Evolutionary conservation across 2,113 vertebrate species (phyloP).

Genomic region (Corythaixoides concolor): DNA sequence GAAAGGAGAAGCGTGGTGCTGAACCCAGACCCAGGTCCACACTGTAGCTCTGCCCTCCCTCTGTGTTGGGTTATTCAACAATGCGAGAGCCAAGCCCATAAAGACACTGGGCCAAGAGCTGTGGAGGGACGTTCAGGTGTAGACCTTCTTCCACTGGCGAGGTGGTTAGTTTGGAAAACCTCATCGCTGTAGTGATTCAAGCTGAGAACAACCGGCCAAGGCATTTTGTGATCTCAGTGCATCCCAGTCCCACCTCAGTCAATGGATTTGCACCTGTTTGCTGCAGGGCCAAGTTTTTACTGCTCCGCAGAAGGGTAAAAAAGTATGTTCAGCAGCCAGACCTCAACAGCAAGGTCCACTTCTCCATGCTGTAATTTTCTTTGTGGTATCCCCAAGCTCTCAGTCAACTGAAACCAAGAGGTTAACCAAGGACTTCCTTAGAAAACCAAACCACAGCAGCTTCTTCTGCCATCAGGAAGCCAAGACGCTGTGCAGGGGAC

Average conservation of each 20-base stretch:
- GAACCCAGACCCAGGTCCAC: background rate
- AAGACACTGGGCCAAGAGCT: background rate
- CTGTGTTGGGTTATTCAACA: background rate
- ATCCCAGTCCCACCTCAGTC: background rate
- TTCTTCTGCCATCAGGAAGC: background rate
- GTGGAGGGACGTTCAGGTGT: accelerated
- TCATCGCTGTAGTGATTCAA: background rate
- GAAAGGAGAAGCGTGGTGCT: background rate
- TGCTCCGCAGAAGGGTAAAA: background rate
- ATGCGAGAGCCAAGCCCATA: background rate
- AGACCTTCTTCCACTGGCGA: background rate
- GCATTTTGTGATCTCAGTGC: background rate
- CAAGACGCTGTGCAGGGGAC: accelerated
- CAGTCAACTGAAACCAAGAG: background rate
- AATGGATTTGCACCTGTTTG: background rate
- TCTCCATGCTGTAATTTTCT: background rate
- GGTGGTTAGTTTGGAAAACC: background rate
- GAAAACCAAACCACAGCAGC: background rate
- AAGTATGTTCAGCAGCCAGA: background rate
- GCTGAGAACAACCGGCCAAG: background rate
- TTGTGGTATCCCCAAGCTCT: background rate
- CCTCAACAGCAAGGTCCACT: background rate
- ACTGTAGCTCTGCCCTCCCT: background rate
- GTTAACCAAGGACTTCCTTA: background rate
- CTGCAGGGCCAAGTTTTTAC: background rate